phyloP scores from a whole-genome alignment of 2,113 vertebrate genomes.

The Empidonax traillii region DNA sequence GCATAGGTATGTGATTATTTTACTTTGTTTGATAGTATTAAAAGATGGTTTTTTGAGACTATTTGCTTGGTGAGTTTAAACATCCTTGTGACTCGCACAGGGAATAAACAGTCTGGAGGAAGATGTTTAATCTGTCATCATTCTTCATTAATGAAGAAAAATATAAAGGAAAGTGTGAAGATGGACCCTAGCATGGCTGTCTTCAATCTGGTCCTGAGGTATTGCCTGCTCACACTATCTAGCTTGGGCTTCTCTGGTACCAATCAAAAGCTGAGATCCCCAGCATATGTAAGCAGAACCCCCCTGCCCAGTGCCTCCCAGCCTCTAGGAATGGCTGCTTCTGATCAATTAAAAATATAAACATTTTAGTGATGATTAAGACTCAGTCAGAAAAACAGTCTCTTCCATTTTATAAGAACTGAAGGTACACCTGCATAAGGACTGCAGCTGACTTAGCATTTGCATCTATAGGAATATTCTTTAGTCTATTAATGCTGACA shows the following conservation, averaged over 20 bases:
- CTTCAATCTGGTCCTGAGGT: not conserved
- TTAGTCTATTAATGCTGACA: not conserved
- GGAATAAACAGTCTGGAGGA: not conserved
- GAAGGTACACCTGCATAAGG: not conserved
- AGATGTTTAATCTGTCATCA: not conserved
- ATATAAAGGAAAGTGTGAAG: not conserved
- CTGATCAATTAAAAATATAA: not conserved
- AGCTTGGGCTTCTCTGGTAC: not conserved
- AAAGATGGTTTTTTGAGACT: not conserved
- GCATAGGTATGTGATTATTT: not conserved
- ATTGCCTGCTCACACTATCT: not conserved
- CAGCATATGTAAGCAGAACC: not conserved
- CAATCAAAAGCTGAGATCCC: not conserved
- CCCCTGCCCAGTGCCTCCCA: not conserved
- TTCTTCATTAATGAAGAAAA: not conserved
- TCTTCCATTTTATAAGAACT: not conserved
- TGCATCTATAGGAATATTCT: not conserved
- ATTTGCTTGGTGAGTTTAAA: not conserved
- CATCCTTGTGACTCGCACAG: not conserved
- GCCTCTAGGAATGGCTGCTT: not conserved
- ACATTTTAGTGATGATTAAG: not conserved
- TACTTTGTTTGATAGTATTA: not conserved
- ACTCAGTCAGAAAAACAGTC: not conserved
- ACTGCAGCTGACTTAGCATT: not conserved
- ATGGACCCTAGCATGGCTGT: not conserved